phyloP scores from a whole-genome alignment of 2,888 invertebrate species.

The Thymelicus lineola region DNA sequence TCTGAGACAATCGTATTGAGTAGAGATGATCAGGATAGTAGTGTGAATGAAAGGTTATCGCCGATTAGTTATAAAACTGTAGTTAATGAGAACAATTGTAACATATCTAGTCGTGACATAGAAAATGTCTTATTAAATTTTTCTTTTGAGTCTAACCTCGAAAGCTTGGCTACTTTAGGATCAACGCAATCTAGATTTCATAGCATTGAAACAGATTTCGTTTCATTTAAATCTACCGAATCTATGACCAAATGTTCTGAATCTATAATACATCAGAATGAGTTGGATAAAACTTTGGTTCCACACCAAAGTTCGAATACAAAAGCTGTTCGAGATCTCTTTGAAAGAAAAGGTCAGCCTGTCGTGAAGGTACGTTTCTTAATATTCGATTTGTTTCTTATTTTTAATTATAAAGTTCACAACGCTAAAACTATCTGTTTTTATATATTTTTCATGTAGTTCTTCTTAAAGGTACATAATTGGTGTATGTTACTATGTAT shows the following conservation, averaged over 20 bases:
- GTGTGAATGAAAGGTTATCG: conserved; percentile 46
- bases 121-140: conserved; percentile 47
- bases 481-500: neutral
- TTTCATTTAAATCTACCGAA: conserved; percentile 64
- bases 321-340: conserved; percentile 60
- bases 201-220: conserved; percentile 55
- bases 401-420: conserved; percentile 1
- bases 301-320: conserved; percentile 10
- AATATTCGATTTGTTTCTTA: neutral
- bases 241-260: conserved; percentile 64
- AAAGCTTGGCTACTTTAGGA: conserved; percentile 50
- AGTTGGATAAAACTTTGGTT: conserved; percentile 45
- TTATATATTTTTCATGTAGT: no score
- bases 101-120: conserved; percentile 48
- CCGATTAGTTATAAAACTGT: conserved; percentile 54
- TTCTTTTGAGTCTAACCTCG: conserved; percentile 21
- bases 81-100: conserved; percentile 49
- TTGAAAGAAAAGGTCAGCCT: conserved; percentile 62
- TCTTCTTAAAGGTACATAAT: no score
- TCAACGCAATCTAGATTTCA: conserved; percentile 48
- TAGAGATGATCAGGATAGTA: conserved; percentile 44
- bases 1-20: conserved; percentile 53
- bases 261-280: conserved; percentile 61
- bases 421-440: no score
- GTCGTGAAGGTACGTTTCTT: conserved; percentile 11